phyloP scores from a whole-genome alignment of 2,888 invertebrate genomes.

The Drosophila atripex region DNA sequence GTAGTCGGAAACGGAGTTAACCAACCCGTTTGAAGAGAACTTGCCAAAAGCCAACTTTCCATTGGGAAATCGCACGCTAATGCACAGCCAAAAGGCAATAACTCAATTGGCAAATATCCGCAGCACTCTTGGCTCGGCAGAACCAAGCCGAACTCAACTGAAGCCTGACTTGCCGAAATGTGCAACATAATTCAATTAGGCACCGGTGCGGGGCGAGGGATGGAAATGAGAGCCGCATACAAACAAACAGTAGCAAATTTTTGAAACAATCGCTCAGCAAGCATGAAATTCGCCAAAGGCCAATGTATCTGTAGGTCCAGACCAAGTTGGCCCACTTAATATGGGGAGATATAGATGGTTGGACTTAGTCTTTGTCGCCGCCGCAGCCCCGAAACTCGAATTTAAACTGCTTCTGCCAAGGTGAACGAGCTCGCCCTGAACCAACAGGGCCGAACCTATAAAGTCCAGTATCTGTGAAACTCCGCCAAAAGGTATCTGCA shows the following conservation, averaged over 20 bases:
- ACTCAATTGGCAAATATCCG: constrained; percentile 69
- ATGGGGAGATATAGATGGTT: constrained; percentile 11
- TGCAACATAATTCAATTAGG: constrained; percentile 78
- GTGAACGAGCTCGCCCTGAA: constrained; percentile 56
- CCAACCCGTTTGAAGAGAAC: constrained; percentile 42
- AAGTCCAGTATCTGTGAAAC: constrained; percentile 37
- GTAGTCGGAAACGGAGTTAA: constrained; percentile 19
- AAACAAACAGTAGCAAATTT: constrained; percentile 35
- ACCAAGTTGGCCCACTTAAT: constrained; percentile 27
- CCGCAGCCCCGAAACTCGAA: constrained; percentile 53
- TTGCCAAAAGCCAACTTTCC: constrained; percentile 43
- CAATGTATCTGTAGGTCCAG: constrained; percentile 26
- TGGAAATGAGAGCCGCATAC: constrained; percentile 21
- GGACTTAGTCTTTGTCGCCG: constrained; percentile 13
- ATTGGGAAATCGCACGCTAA: constrained; percentile 36
- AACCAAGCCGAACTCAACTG: constrained; percentile 48
- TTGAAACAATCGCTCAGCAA: constrained; percentile 54
- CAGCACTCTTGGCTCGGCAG: constrained; percentile 37
- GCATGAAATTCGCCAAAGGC: constrained; percentile 57
- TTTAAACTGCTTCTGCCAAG: constrained; percentile 59
- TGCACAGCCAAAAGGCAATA: constrained; percentile 48
- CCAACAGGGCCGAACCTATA: constrained; percentile 27
- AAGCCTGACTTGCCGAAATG: constrained; percentile 52
- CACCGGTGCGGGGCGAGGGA: constrained; percentile 7
- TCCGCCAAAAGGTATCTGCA: constrained; percentile 43